These are phyloP conservation scores for Ladona fulva DNA, from an alignment of 1,140 invertebrate genomes.

Conservation along the genomic window DNA sequence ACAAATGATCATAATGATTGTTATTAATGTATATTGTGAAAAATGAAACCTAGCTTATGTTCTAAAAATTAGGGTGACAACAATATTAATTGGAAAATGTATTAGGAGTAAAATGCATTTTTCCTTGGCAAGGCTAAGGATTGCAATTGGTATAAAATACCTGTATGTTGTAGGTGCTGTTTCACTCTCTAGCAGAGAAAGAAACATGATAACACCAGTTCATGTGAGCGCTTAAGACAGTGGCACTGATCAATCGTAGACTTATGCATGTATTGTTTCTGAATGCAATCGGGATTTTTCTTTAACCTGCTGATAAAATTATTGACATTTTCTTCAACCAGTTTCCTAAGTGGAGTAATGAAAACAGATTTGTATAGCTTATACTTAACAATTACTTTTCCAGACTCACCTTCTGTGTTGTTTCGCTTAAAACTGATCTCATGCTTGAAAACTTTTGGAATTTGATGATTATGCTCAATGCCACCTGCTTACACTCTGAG, in stretches of 20 bases:
- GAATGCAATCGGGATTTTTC: too few relatives aligned
- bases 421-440: too few relatives aligned
- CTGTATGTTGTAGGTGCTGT: neutral
- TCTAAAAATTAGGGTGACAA: neutral
- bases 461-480: too few relatives aligned
- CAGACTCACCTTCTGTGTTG: too few relatives aligned
- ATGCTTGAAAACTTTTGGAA: too few relatives aligned
- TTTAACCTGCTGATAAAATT: too few relatives aligned
- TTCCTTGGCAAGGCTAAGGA: neutral
- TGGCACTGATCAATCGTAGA: neutral
- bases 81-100: slow-evolving; percentile 1
- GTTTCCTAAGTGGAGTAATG: too few relatives aligned
- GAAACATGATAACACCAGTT: neutral
- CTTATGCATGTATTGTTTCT: too few relatives aligned
- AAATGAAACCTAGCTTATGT: neutral
- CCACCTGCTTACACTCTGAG: neutral
- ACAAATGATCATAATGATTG: neutral
- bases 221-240: neutral
- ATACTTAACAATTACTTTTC: too few relatives aligned
- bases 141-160: neutral
- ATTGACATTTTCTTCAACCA: too few relatives aligned
- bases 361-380: too few relatives aligned
- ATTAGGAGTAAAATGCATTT: neutral
- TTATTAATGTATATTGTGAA: neutral
- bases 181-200: neutral